Percentiles rank a stretch among this genome's conserved stretches.
phyloP scores from a whole-genome alignment of 64 coral and sea anemone genomes.

The Pachyseris speciosa region DNA sequence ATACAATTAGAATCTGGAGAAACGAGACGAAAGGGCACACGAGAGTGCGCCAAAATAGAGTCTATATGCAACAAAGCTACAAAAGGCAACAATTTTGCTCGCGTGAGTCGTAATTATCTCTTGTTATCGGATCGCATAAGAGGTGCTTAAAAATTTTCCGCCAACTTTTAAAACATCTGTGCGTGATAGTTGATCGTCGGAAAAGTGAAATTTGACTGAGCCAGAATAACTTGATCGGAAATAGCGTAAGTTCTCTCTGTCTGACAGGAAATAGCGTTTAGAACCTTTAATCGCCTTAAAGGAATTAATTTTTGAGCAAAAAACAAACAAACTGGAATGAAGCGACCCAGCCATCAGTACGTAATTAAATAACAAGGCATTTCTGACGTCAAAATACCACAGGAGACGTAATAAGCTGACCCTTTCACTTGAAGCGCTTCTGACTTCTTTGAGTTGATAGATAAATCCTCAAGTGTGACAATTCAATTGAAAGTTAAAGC shows the following conservation, averaged over 20 bases:
- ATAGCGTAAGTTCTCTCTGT: neutral
- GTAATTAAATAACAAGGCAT: neutral
- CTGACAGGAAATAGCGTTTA: neutral
- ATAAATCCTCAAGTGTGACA: neutral
- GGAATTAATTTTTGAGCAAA: neutral
- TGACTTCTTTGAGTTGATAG: neutral
- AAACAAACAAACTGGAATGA: neutral
- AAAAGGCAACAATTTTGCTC: neutral
- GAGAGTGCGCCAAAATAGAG: neutral
- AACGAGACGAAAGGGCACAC: no score
- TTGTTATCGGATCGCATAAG: neutral
- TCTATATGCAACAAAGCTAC: neutral
- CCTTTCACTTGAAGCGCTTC: neutral
- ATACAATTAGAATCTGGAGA: no score
- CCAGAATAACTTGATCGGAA: neutral
- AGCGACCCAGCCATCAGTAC: neutral
- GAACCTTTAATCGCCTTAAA: neutral
- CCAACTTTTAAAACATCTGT: neutral
- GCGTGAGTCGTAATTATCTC: neutral
- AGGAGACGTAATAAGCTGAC: neutral
- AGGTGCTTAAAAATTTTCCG: neutral
- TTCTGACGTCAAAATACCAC: constrained; percentile 1
- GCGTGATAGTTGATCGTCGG: neutral
- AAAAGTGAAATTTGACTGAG: neutral
- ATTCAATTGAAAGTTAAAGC: neutral